Percentiles rank a stretch among this genome's conserved stretches.
Evolutionary conservation across 2,888 invertebrate genomes (phyloP).

Genomic region (Tiliacea aurago): DNA sequence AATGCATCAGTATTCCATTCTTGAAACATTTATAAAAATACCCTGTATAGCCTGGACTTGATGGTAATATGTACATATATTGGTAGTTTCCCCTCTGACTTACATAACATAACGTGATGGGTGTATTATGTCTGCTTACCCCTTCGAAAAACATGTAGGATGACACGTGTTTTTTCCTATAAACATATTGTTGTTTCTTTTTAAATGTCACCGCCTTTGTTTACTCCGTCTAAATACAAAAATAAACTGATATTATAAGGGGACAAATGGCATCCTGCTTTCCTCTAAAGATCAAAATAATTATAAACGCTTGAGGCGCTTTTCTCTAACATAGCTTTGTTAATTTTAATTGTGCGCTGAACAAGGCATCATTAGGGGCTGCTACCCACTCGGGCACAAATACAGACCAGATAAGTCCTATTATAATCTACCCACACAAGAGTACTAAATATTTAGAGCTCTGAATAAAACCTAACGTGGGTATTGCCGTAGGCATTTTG

Average conservation of each 20-base stretch:
- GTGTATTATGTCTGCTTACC: not conserved
- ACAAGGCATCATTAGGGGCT: conserved; percentile 36
- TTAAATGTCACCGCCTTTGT: conserved; percentile 36
- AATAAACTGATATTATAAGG: conserved; percentile 32
- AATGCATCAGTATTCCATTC: no score
- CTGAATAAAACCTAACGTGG: not conserved
- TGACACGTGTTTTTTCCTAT: not conserved
- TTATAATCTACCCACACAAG: conserved; percentile 21
- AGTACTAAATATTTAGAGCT: not conserved
- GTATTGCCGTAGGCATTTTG: not conserved
- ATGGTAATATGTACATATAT: no score
- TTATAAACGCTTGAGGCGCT: conserved; percentile 42
- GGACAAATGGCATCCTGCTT: conserved; percentile 1
- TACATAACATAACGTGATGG: not conserved
- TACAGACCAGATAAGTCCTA: not conserved
- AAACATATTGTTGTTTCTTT: not conserved
- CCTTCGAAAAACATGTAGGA: not conserved
- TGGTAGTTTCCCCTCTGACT: no score
- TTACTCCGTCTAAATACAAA: conserved; percentile 20
- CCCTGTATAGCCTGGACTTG: not conserved
- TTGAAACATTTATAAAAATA: not conserved
- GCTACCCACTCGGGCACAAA: conserved; percentile 11
- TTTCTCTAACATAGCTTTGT: conserved; percentile 29
- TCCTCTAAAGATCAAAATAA: conserved; percentile 38
- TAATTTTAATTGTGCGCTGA: conserved; percentile 45